phyloP scores from a whole-genome alignment of 2,797 vertebrate species.

The Semaprochilodus insignis region DNA sequence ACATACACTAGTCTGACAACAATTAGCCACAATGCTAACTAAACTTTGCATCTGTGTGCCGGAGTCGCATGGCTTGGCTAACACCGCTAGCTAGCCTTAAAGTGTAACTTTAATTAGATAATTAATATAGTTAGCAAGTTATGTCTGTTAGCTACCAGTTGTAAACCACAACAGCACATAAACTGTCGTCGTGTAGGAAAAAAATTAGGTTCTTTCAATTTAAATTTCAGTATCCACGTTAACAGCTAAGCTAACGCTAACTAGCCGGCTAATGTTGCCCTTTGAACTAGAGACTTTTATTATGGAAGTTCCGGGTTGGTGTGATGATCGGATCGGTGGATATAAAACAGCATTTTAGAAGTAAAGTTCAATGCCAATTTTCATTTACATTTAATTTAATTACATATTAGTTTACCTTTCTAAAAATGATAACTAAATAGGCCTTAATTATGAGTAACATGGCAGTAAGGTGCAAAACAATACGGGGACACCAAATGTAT shows the following conservation, averaged over 20 bases:
- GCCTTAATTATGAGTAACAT: too few relatives aligned
- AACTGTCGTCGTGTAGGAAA: background rate
- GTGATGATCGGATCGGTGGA: background rate
- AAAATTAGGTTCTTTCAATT: background rate
- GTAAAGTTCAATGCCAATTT: too few relatives aligned
- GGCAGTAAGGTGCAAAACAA: too few relatives aligned
- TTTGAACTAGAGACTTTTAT: conserved; percentile 31
- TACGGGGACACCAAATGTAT: too few relatives aligned
- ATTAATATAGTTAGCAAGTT: background rate
- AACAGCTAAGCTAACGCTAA: background rate
- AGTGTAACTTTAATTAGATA: background rate
- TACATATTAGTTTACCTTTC: too few relatives aligned
- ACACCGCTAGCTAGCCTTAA: conserved; percentile 3
- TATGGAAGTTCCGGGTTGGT: background rate
- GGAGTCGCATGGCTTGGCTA: conserved; percentile 1
- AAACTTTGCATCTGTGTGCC: background rate
- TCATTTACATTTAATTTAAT: too few relatives aligned
- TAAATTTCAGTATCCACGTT: background rate
- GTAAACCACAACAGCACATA: background rate
- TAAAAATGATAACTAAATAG: too few relatives aligned
- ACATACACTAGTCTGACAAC: background rate
- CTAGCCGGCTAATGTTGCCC: background rate
- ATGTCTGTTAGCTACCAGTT: background rate
- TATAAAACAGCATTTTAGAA: too few relatives aligned
- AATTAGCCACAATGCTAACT: background rate